Base-by-base conservation (phyloP, 2,113 vertebrate genomes). In the Gallinago jamesoni region DNA sequence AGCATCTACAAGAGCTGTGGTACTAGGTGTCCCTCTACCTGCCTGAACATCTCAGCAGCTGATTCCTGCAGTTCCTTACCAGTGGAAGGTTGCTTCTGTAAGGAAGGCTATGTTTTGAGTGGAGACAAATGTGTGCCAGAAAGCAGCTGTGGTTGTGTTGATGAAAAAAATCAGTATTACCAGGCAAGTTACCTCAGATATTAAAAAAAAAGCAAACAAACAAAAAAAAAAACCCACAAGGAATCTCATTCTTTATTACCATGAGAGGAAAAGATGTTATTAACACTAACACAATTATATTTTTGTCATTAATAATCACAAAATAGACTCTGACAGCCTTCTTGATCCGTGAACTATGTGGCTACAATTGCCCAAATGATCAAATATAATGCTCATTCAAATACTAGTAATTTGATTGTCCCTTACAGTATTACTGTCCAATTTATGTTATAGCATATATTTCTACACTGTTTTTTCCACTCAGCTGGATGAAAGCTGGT, bases 401-500 rank as follows among this genome's bases (percentile, higher is more conserved):
- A 66, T 47, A 56, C 6, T 56, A 60, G 18, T 57, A 41, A 62
- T 60, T 48, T 60, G 9, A 62, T 69, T 64, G 18, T 53, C n/a
- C 33, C 8, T 75, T 75, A 60, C 0, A 0, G 7, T 56, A 85
- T 60, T 60, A 57, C 15, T 8, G 66, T 77, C 37, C 16, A 57
- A 30, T 74, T 84, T 81, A 60, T 64, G 37, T 87, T 78, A 78
- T 19, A n/a, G 30, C 50, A 82, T 57, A 25, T 66, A 48, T 4
- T 82, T 70, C 11, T 64, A 48, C 23, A 45, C 27, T 63, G 19
- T 68, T 75, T 84, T 88, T 72, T 24, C 80, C 10, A 6, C 67
- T 82, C 45, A 99, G 99, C 95, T 96, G 53, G 98, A 98, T 84
- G 98, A 98, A 94, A 97, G 94, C 45, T 99, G 99, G 99, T 99